These are phyloP conservation scores for Silurus glanis DNA, from an alignment of 2,113 vertebrate species.

Conservation along the genomic window DNA sequence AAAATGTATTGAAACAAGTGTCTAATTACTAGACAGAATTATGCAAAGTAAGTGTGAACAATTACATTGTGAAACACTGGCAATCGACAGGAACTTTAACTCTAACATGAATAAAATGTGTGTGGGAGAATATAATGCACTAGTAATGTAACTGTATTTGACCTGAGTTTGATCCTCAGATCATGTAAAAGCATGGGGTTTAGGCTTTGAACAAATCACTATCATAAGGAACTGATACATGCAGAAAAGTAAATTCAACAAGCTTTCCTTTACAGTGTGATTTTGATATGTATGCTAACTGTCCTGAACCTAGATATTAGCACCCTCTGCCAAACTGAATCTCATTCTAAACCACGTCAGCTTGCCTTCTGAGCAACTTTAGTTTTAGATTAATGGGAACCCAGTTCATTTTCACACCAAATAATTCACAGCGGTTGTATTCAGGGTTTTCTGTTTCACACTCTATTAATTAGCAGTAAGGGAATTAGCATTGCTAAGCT, in stretches of 20 bases:
- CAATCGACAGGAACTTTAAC: background rate
- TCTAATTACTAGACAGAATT: background rate
- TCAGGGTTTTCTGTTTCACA: constrained; percentile 56
- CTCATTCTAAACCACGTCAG: constrained; percentile 5
- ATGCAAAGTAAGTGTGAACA: background rate
- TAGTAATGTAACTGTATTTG: background rate
- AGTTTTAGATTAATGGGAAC: constrained; percentile 19
- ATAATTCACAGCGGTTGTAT: constrained; percentile 55
- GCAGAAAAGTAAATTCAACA: background rate
- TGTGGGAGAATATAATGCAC: background rate
- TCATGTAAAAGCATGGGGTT: background rate
- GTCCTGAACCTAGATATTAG: background rate
- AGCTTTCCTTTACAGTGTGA: background rate
- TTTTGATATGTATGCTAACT: background rate
- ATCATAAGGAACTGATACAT: background rate
- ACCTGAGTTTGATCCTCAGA: background rate
- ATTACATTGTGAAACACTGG: background rate
- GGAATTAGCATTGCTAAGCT: constrained; percentile 50
- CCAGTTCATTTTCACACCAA: constrained; percentile 13
- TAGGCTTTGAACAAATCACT: background rate
- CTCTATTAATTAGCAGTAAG: constrained; percentile 56
- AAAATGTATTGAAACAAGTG: background rate
- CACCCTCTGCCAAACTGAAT: background rate
- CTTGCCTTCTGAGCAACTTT: background rate
- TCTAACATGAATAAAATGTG: background rate